Evolutionary conservation across 1,140 invertebrate genomes (phyloP).

Genomic region (Leptopilina boulardi): DNA sequence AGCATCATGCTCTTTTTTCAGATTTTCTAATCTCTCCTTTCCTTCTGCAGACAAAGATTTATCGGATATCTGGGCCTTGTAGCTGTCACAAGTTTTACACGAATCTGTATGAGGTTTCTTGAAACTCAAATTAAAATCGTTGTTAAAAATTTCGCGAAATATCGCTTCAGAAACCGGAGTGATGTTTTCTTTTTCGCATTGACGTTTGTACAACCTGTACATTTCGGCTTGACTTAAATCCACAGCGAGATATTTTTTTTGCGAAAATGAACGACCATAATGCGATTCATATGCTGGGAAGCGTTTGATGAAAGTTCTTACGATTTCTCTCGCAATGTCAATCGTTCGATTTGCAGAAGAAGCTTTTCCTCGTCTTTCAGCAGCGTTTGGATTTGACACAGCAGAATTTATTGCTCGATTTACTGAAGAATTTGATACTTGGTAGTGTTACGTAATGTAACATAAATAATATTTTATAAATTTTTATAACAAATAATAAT

Average conservation of each 20-base stretch:
- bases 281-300: slow-evolving; percentile 41
- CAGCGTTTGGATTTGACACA: slow-evolving; percentile 12
- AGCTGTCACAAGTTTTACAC: slow-evolving; percentile 39
- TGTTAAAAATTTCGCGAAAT: slow-evolving; percentile 40
- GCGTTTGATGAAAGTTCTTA: slow-evolving; percentile 33
- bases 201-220: slow-evolving; percentile 37
- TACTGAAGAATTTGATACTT: slow-evolving; percentile 12
- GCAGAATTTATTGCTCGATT: slow-evolving; percentile 28
- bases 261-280: slow-evolving; percentile 32
- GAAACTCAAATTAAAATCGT: slow-evolving; percentile 28
- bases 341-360: slow-evolving; percentile 6
- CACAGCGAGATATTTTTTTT: slow-evolving; percentile 30
- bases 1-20: slow-evolving; percentile 18
- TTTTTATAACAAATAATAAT: no score
- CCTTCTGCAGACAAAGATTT: background rate
- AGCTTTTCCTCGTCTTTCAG: slow-evolving; percentile 16
- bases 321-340: background rate
- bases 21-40: background rate
- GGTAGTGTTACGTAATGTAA: no score
- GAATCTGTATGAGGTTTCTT: slow-evolving; percentile 14
- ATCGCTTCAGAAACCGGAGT: slow-evolving; percentile 36
- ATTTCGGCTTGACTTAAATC: slow-evolving; percentile 23
- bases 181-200: slow-evolving; percentile 26
- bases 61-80: background rate
- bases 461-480: no score